phyloP scores from a whole-genome alignment of 2,797 vertebrate genomes.

The Clamator glandarius region DNA sequence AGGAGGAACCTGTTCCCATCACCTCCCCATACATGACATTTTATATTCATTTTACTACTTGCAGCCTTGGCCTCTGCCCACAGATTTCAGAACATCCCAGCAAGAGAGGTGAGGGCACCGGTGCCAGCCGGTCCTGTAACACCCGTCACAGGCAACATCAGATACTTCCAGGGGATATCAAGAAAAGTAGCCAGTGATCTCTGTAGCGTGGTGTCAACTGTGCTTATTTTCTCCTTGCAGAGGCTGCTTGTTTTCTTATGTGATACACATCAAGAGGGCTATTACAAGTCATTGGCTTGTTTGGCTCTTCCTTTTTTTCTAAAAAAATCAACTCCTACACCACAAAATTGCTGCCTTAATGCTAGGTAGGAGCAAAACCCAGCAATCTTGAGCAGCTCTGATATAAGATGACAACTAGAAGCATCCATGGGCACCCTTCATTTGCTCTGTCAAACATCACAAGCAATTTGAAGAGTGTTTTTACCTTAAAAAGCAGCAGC shows the following conservation, averaged over 20 bases:
- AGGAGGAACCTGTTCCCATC: not conserved
- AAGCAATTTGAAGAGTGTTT: not conserved
- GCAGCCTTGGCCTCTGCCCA: not conserved
- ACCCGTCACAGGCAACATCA: fast-evolving
- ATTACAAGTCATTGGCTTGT: not conserved
- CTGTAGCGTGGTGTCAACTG: not conserved
- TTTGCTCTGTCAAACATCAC: not conserved
- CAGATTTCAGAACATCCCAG: not conserved
- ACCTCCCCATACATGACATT: not conserved
- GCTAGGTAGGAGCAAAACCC: not conserved
- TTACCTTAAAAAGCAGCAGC: not conserved
- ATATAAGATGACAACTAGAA: not conserved
- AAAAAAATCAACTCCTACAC: not conserved
- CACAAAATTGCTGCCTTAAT: not conserved
- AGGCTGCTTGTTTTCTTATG: not conserved
- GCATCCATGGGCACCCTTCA: not conserved
- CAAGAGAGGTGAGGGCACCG: not conserved
- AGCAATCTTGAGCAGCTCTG: not conserved
- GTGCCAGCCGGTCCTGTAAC: fast-evolving
- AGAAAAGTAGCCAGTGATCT: not conserved
- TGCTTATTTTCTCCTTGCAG: not conserved
- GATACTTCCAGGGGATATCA: not conserved
- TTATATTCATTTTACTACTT: not conserved
- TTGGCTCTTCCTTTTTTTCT: not conserved
- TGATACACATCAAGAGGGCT: not conserved